A percentile compares a stretch with the other conserved stretches of the same genome.
Conservation (phyloP, 2,888 invertebrate genomes). For the Cheilosia scutellata region DNA sequence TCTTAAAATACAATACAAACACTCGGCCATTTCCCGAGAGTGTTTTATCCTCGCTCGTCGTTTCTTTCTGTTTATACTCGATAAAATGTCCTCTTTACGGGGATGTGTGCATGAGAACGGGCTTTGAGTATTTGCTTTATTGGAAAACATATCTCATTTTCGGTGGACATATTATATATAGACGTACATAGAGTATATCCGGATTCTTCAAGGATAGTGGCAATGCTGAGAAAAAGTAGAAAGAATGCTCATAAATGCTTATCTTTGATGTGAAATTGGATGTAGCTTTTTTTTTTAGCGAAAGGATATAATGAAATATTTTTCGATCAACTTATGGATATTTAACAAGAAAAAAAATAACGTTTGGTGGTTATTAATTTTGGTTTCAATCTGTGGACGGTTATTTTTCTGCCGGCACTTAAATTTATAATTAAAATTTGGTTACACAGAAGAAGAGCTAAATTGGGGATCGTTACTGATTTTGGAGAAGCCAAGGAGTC, state of each 20-base stretch:
- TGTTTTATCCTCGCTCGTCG: slow-evolving; percentile 27
- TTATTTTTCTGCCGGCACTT: background rate
- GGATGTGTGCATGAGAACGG: slow-evolving; percentile 20
- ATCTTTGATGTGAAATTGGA: slow-evolving; percentile 74
- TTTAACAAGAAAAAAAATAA: slow-evolving; percentile 35
- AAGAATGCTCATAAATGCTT: slow-evolving; percentile 67
- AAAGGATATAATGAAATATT: slow-evolving; percentile 64
- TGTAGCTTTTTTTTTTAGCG: slow-evolving; percentile 8
- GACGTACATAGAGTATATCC: slow-evolving; percentile 19
- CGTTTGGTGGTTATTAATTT: slow-evolving; percentile 58
- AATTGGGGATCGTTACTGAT: too few relatives aligned
- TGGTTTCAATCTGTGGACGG: slow-evolving; percentile 46
- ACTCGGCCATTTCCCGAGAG: slow-evolving; percentile 53
- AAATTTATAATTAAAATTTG: slow-evolving; percentile 32
- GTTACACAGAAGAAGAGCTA: background rate
- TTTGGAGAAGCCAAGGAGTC: too few relatives aligned
- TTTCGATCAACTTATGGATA: slow-evolving; percentile 43
- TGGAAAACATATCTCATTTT: slow-evolving; percentile 69
- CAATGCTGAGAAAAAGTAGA: background rate
- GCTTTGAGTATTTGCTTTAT: slow-evolving; percentile 65
- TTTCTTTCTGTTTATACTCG: slow-evolving; percentile 59
- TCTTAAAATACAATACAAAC: slow-evolving; percentile 70
- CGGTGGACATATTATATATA: slow-evolving; percentile 40
- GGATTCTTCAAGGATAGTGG: slow-evolving; percentile 30
- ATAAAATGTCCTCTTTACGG: slow-evolving; percentile 60